A percentile compares a stretch with the other conserved stretches of the same genome.
phyloP scores from a whole-genome alignment of 2,797 vertebrate species.

The Alca torda region DNA sequence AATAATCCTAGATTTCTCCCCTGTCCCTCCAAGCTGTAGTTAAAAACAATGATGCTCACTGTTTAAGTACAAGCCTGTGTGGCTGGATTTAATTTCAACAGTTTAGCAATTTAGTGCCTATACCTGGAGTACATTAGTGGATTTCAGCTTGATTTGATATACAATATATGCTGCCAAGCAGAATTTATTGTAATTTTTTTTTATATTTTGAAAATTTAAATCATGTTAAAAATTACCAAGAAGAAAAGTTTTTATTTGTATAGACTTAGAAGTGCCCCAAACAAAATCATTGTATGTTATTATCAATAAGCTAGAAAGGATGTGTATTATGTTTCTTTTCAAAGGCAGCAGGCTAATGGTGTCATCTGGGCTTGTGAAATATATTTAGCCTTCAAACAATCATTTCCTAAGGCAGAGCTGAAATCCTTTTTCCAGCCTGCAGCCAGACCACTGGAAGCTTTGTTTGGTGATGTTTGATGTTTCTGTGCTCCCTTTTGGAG shows the following conservation, averaged over 20 bases:
- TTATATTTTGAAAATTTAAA: background rate
- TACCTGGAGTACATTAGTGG: background rate
- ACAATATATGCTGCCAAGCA: background rate
- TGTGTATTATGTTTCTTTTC: background rate
- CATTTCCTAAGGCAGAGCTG: background rate
- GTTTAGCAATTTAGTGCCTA: background rate
- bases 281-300: background rate
- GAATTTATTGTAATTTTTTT: background rate
- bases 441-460: background rate
- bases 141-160: background rate
- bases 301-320: background rate
- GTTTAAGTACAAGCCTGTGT: background rate
- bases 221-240: background rate
- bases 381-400: background rate
- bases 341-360: background rate
- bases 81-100: background rate
- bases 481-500: background rate
- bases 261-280: background rate
- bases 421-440: background rate
- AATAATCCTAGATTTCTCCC: slow-evolving; percentile 5
- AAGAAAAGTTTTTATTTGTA: background rate
- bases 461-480: background rate
- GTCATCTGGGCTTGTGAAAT: background rate
- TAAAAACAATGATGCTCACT: slow-evolving; percentile 14
- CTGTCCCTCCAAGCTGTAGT: background rate